Evolutionary conservation across 2,113 vertebrate species (phyloP), one percentile per base, ranked within the genome.

Genomic region (Perca schrenkii): DNA sequence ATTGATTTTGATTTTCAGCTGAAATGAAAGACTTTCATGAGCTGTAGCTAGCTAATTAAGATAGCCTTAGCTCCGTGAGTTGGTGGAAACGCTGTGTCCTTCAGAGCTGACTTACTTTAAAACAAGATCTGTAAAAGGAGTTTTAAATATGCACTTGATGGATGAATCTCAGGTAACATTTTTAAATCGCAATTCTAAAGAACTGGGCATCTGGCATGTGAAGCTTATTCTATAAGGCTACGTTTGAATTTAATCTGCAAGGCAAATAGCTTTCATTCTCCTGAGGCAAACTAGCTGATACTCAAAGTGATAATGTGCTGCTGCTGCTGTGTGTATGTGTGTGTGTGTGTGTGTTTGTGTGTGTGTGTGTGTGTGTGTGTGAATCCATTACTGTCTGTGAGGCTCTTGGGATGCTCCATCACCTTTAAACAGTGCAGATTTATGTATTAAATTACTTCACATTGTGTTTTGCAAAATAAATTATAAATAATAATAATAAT

Each of bases 331-430:
- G 13, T 56, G 36, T 19, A n/a, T 2, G 57, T 46, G 12, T 43
- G 43, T 14, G 31, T 0, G 53, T 52, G 13, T 70, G 58, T 53
- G n/a, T 21, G 17, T 52, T 52, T 63, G 80, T 17, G 53, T 40
- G 40, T 40, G 13, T 56, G 36, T 19, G 28, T 2, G 57, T 46
- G 13, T 46, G 43, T 15, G 31, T 0, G 56, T 63, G 80, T 17
- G 53, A 4, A 62, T 40, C 10, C 22, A 13, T 17, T 57, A 19
- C 43, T 72, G 40, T 65, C 8, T 64, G 61, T 16, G 2, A 57
- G 52, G 53, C 65, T 79, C 67, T 36, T 13, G 1, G 17, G 79
- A 85, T 57, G 56, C 57, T 79, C 47, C 34, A 58, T 89, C 76
- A 74, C 50, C 25, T 77, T 36, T 34, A 1, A 71, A 78, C 50